Evolutionary conservation across 2,113 vertebrate species (phyloP), one percentile per base, ranked within the genome.

Genomic region (Apodemus speciosus): DNA sequence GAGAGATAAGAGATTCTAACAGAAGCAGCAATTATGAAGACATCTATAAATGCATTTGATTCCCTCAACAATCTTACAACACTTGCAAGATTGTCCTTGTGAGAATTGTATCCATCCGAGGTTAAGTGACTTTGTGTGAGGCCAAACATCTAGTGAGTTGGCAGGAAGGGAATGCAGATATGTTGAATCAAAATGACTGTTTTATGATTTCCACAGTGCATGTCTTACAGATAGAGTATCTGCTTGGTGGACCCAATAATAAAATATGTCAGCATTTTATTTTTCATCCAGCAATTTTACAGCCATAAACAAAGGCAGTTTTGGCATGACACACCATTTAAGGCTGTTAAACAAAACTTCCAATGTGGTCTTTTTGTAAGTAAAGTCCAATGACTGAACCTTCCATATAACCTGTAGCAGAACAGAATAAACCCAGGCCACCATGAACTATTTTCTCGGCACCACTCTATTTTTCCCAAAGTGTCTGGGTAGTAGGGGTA

Each of bases 281-380:
- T 91, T 75, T 85, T 92, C 23, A 79, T 40, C n/a, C 25, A 89
- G 51, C 11, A 90, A 30, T 95, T 90, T 32, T 73, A 14, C 46
- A 68, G 38, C 15, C 40, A 85, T 64, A 92, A 94, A 90, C n/a
- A 85, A 94, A 81, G 40, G 9, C n/a, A 86, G 77, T 49, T 96
- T 90, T 94, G 35, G 27, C 69, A 88, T 90, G 80, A 81, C 35
- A 89, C 76, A 88, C 23, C 3, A 71, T 89, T 35, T 56, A 20
- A 32, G 32, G 51, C n/a, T 35, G 10, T 62, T 38, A 69, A 38
- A 38, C 35, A 73, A 91, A 43, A 64, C 10, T 90, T 93, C 6
- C 9, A 30, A 68, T 62, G 60, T 30, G 32, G 51, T 88, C 46
- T 68, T 62, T 43, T 68, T 92, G 53, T 96, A 89, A n/a, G 10